Conservation (phyloP, 2,113 vertebrate species). For the Pelmatolapia mariae region DNA sequence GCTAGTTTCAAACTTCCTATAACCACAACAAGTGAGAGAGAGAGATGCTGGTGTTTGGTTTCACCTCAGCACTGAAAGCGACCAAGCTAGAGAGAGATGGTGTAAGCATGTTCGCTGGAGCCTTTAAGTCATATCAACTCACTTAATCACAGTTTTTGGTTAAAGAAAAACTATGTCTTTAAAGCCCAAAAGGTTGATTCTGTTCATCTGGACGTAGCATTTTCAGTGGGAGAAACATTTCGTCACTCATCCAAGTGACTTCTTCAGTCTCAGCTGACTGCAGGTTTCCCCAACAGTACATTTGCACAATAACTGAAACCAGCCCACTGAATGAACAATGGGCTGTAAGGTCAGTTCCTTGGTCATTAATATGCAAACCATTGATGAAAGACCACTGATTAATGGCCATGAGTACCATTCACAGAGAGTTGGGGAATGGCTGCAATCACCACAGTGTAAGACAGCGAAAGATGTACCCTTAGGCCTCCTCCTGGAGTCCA, state of each 20-base stretch:
- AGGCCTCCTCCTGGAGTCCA: not conserved
- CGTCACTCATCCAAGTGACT: not conserved
- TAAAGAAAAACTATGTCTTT: not conserved
- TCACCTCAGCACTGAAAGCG: not conserved
- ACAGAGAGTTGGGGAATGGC: not conserved
- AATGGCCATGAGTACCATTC: not conserved
- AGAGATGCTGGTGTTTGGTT: not conserved
- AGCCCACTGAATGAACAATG: not conserved
- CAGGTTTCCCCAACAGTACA: not conserved
- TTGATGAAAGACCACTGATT: not conserved
- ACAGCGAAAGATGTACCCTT: not conserved
- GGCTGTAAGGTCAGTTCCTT: not conserved
- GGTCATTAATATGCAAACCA: not conserved
- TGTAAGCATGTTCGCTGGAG: not conserved
- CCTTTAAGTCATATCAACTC: not conserved
- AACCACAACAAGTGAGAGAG: not conserved
- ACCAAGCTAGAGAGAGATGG: not conserved
- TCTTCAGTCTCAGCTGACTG: not conserved
- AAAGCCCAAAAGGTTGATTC: not conserved
- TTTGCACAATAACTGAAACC: not conserved
- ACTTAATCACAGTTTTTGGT: not conserved
- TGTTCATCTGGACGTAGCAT: not conserved
- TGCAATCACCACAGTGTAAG: not conserved
- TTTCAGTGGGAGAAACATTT: not conserved
- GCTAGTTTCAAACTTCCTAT: not conserved